Conservation (phyloP, 2,888 invertebrate genomes). For the Aricia artaxerxes region DNA sequence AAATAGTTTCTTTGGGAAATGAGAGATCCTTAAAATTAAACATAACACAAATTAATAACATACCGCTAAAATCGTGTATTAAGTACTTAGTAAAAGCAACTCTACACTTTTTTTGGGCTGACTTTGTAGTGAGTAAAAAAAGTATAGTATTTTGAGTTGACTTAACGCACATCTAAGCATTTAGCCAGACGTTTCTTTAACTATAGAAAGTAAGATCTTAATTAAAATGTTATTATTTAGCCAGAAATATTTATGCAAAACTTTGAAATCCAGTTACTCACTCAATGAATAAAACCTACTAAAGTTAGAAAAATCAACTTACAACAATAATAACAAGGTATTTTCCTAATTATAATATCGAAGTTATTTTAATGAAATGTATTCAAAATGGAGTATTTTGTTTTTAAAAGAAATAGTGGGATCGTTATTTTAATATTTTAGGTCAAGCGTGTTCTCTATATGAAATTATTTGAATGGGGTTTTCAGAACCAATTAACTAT, state of each 20-base stretch:
- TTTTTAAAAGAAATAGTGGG: neutral
- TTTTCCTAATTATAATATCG: slow-evolving; percentile 1
- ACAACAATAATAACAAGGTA: neutral
- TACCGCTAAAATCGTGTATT: too few relatives aligned
- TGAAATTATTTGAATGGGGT: neutral
- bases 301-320: neutral
- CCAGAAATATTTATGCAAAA: neutral
- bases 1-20: too few relatives aligned
- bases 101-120: too few relatives aligned
- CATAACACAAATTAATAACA: too few relatives aligned
- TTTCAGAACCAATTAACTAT: neutral
- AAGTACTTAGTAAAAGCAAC: too few relatives aligned
- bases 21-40: too few relatives aligned
- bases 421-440: neutral
- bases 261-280: neutral
- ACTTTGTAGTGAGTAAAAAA: too few relatives aligned
- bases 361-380: neutral
- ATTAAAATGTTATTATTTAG: too few relatives aligned
- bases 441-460: neutral
- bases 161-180: too few relatives aligned
- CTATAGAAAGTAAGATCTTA: too few relatives aligned
- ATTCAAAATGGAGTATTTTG: neutral
- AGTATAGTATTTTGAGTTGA: too few relatives aligned
- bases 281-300: neutral
- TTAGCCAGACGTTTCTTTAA: too few relatives aligned